Percentiles rank a stretch among this genome's conserved stretches.
These are phyloP conservation scores for Cheilosia grossa DNA, from an alignment of 2,888 invertebrate species.

Conservation along the genomic window DNA sequence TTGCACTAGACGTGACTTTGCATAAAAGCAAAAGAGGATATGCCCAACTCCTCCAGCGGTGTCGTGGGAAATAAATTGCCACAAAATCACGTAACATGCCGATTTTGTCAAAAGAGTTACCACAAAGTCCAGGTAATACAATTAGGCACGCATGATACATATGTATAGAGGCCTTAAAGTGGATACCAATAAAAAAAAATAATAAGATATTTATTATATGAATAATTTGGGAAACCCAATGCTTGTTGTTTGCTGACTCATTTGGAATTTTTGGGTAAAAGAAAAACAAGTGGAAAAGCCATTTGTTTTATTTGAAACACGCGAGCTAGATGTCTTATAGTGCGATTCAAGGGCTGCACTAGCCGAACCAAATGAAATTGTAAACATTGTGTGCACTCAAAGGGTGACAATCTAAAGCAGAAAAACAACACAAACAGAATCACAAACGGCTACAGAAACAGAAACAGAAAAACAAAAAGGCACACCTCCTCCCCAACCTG, in stretches of 20 bases:
- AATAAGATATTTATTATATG: not conserved
- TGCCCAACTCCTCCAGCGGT: not conserved
- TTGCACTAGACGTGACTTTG: conserved; percentile 34
- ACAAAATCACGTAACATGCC: conserved; percentile 7
- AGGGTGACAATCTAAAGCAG: not conserved
- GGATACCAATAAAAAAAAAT: not conserved
- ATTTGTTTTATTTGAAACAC: no score
- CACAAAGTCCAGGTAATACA: not conserved
- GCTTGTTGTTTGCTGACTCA: not conserved
- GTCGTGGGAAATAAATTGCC: not conserved
- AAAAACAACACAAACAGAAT: not conserved
- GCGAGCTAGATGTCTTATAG: not conserved
- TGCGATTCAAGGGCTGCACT: not conserved
- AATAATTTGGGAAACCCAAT: not conserved
- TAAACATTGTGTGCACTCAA: not conserved
- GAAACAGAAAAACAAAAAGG: no score
- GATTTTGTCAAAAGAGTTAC: not conserved
- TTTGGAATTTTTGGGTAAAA: not conserved
- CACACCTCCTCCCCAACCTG: not conserved
- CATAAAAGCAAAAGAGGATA: conserved; percentile 5
- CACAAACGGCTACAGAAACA: no score
- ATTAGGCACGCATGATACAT: not conserved
- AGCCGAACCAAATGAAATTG: not conserved
- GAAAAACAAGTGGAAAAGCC: not conserved
- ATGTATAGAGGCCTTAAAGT: no score